Conservation (phyloP, 1,140 invertebrate genomes). For the Heliconius congener region DNA sequence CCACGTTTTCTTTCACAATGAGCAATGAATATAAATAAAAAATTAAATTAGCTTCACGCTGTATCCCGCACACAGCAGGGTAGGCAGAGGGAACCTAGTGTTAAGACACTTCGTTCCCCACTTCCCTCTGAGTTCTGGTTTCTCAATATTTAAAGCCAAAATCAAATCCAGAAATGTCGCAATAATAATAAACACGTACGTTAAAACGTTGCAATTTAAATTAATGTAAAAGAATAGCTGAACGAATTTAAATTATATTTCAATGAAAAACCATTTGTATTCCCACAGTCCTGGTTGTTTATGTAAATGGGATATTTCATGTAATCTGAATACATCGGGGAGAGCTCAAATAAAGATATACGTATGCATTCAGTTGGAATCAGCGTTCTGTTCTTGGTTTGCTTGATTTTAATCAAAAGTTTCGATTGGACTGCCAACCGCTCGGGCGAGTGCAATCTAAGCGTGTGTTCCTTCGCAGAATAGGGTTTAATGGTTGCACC, state of each 20-base stretch:
- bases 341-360: slow-evolving; percentile 76
- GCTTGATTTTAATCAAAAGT: slow-evolving; percentile 81
- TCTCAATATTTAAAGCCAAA: slow-evolving; percentile 55
- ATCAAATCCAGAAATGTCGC: slow-evolving; percentile 37
- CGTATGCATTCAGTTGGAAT: slow-evolving; percentile 55
- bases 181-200: neutral
- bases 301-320: slow-evolving; percentile 38
- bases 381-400: slow-evolving; percentile 62
- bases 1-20: slow-evolving; percentile 62
- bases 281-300: slow-evolving; percentile 13
- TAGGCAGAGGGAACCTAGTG: too few species aligned
- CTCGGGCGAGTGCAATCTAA: slow-evolving; percentile 63
- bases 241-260: slow-evolving; percentile 12
- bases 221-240: slow-evolving; percentile 1
- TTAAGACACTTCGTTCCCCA: too few species aligned
- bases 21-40: slow-evolving; percentile 54
- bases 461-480: slow-evolving; percentile 54
- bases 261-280: slow-evolving; percentile 3
- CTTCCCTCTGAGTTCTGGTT: too few species aligned
- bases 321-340: slow-evolving; percentile 64
- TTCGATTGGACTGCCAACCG: slow-evolving; percentile 73
- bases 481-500: slow-evolving; percentile 60
- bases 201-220: slow-evolving; percentile 9
- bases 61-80: too few species aligned
- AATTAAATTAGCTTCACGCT: too few species aligned